phyloP scores from a whole-genome alignment of 2,888 invertebrate species.

The Melinopterus prodromus region DNA sequence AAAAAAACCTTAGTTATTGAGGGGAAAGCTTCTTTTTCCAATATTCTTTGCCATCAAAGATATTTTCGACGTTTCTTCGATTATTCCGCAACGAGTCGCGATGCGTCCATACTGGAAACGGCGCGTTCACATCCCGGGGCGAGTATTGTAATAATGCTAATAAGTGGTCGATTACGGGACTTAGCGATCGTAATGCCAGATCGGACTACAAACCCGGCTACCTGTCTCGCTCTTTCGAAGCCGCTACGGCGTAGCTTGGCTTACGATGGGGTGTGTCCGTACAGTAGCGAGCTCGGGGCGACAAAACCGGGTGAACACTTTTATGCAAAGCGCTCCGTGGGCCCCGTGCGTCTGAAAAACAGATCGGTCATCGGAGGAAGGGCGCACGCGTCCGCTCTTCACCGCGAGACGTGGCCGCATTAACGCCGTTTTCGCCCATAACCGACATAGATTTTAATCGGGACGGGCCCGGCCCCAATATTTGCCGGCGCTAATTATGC shows the following conservation, averaged over 20 bases:
- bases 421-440: background rate
- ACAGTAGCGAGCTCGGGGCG: constrained; percentile 54
- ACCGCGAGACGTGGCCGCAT: background rate
- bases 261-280: constrained; percentile 53
- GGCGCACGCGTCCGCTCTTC: background rate
- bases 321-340: constrained; percentile 50
- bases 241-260: constrained; percentile 45
- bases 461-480: background rate
- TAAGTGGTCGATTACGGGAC: constrained; percentile 55
- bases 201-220: constrained; percentile 44
- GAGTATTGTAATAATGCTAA: constrained; percentile 54
- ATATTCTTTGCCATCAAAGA: too few species aligned
- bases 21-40: too few species aligned
- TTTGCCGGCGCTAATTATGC: background rate
- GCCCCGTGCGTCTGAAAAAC: background rate
- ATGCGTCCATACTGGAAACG: constrained; percentile 41
- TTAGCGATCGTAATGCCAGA: constrained; percentile 52
- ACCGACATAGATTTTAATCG: background rate
- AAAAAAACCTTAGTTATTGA: too few species aligned
- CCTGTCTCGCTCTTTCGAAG: constrained; percentile 25
- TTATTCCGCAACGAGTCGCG: constrained; percentile 41
- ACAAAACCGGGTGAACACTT: constrained; percentile 52
- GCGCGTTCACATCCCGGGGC: constrained; percentile 44
- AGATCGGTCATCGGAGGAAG: background rate
- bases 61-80: background rate